These are phyloP conservation scores for Morbakka virulenta DNA, from an alignment of 30 jellyfish, hydroid and myxozoan genomes.

Conservation along the genomic window DNA sequence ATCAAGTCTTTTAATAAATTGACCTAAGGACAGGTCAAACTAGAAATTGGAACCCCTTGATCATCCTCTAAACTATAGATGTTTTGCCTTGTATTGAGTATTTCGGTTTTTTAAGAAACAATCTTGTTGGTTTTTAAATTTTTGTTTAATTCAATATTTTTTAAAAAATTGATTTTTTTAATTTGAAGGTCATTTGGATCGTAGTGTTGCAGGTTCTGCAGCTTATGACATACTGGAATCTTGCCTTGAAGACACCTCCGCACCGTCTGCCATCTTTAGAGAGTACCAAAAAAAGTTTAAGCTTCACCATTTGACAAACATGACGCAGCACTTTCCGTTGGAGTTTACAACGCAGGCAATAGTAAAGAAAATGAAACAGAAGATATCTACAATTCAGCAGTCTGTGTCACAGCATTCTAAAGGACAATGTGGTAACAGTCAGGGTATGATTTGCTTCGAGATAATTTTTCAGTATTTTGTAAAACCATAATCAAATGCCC, in stretches of 20 bases:
- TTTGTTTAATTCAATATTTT: not conserved
- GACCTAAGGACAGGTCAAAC: too few species aligned
- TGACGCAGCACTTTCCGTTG: conserved; percentile 82
- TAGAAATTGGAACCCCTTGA: too few species aligned
- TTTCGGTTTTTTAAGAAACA: too few species aligned
- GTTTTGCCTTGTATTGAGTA: too few species aligned
- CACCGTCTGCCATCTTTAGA: conserved; percentile 94
- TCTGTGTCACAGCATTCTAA: conserved; percentile 51
- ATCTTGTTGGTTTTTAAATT: too few species aligned
- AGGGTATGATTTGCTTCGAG: conserved; percentile 5
- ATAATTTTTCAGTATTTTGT: too few species aligned
- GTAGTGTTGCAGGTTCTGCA: conserved; percentile 98
- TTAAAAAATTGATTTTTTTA: not conserved
- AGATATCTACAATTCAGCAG: conserved; percentile 65
- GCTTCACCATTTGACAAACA: conserved; percentile 65
- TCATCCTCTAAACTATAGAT: too few species aligned
- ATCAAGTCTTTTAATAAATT: too few species aligned
- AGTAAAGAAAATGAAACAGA: conserved; percentile 75
- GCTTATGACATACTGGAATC: conserved; percentile 98
- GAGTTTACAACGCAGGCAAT: conserved; percentile 72
- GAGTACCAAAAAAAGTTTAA: conserved; percentile 95
- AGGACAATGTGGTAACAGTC: conserved; percentile 27
- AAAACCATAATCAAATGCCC: too few species aligned
- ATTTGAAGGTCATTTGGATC: conserved; percentile 89
- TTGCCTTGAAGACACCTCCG: conserved; percentile 95